Conservation (phyloP, 2,113 vertebrate species). For the Dicaeum eximium region DNA sequence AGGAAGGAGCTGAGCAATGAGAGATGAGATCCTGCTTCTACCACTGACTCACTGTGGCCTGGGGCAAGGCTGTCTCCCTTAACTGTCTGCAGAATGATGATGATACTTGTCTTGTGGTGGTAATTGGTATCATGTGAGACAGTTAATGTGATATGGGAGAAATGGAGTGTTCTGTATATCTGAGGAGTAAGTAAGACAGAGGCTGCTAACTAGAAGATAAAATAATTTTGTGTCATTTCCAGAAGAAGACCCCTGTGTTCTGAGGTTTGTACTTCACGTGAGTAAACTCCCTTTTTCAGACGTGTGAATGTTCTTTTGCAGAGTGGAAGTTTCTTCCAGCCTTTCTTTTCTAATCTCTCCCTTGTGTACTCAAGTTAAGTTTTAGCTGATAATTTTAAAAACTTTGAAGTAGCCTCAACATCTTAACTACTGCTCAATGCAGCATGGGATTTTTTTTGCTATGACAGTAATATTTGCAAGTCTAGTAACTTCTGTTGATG, state of each 20-base stretch:
- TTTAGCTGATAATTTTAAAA: not conserved
- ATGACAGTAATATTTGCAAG: not conserved
- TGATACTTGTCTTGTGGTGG: conserved; percentile 15
- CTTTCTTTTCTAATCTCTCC: not conserved
- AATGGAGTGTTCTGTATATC: not conserved
- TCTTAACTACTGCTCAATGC: not conserved
- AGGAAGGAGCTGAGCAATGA: not conserved
- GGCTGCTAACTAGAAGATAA: not conserved
- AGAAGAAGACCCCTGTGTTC: not conserved
- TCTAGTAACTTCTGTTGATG: not conserved
- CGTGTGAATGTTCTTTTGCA: not conserved
- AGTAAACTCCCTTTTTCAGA: not conserved
- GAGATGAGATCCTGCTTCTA: not conserved
- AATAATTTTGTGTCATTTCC: not conserved
- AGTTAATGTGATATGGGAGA: not conserved
- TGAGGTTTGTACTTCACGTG: not conserved
- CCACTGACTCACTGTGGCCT: conserved; percentile 21
- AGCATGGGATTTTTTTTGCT: not conserved
- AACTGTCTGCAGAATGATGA: conserved; percentile 4
- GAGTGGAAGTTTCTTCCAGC: not conserved
- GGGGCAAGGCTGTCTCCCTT: conserved; percentile 23
- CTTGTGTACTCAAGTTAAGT: not conserved
- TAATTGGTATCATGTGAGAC: conserved; percentile 31
- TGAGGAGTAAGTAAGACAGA: not conserved
- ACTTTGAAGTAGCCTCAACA: not conserved